Base-by-base conservation (phyloP, 2,888 invertebrate genomes). In the Agelastica alni region DNA sequence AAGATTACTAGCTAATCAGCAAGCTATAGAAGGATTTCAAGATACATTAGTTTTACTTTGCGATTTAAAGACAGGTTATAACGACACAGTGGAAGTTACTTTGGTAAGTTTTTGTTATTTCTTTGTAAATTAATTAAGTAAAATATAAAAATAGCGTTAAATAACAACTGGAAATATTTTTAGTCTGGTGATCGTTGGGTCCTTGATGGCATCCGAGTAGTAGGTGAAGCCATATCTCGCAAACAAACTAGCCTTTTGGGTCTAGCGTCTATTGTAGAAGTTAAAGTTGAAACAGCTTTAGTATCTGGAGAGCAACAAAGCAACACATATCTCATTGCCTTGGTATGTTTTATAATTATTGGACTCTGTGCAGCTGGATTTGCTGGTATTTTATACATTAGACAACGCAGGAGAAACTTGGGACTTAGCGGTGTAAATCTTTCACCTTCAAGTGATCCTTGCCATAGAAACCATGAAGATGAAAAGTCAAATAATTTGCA, bases 401-500 rank as follows among this genome's bases (percentile, higher is more conserved):
- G 83, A 30, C 83, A 83, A 62, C 76, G 81, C 13, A 74, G 81
- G 51, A 75, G 81, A 10, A 77, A 79, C 52, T 70, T 81, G 55
- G 80, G 79, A 22, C 73, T 79, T 1, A 82, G 81, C 61, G 79
- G 82, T 39, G 75, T 81, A 51, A 80, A 76, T 71, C 76, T 78
- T 68, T 83, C 81, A 36, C 83, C 76, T 28, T 81, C 78, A 10
- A 75, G 79, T 53, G 86, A 83, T 70, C 83, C 79, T 54, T 83
- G 83, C 75, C 85, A 83, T 61, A 77, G 83, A 63, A 83, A 85
- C 68, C 85, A 88, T 70, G 89, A 91, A 71, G 91, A 92, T 71
- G 92, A 93, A 71, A 93, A 93, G 74, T 90, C 93, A 2, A 94
- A 94, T 76, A 94, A 94, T 76, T 77, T 92, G 53, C 93, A 94